phyloP scores from a whole-genome alignment of 2,888 invertebrate genomes.

The Acanthococcus lagerstroemiae region DNA sequence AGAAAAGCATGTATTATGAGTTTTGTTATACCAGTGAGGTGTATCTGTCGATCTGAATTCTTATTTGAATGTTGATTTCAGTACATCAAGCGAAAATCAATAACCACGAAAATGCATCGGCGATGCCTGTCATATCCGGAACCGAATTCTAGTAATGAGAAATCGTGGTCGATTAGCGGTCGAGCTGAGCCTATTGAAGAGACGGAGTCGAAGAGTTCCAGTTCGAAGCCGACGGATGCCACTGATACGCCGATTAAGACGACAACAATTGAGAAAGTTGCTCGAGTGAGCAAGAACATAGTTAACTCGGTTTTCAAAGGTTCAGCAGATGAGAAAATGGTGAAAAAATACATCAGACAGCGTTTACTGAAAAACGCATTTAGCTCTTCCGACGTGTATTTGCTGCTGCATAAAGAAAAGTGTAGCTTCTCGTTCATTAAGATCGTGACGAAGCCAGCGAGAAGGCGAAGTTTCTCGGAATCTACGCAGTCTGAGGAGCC shows the following conservation, averaged over 20 bases:
- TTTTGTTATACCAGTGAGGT: background rate
- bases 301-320: constrained; percentile 20
- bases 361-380: constrained; percentile 11
- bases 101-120: constrained; percentile 44
- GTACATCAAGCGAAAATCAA: constrained; percentile 38
- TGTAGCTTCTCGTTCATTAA: background rate
- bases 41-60: background rate
- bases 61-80: constrained; percentile 18
- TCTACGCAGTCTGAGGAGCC: no score
- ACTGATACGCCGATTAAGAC: background rate
- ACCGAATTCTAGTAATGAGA: constrained; percentile 26
- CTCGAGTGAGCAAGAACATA: background rate
- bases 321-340: background rate
- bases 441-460: background rate
- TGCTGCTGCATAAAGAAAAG: constrained; percentile 3
- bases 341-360: constrained; percentile 11
- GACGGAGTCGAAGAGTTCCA: background rate
- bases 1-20: no score
- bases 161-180: background rate
- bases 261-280: background rate
- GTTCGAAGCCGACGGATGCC: background rate
- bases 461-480: background rate
- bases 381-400: constrained; percentile 10
- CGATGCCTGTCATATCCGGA: constrained; percentile 51
- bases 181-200: background rate